phyloP scores from a whole-genome alignment of 2,888 invertebrate species.

The Lithophane semibrunnea region DNA sequence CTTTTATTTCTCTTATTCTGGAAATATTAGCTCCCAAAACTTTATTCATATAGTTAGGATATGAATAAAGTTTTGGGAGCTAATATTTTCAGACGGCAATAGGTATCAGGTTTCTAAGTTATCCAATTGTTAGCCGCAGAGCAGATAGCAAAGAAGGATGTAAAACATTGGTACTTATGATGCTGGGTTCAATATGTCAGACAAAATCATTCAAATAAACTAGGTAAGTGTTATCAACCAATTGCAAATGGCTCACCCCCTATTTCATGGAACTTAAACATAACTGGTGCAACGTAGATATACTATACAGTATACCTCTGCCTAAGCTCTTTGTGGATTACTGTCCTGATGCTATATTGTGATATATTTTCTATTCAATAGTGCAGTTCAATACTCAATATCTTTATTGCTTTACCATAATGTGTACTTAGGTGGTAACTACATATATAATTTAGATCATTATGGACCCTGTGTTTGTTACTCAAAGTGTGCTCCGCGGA shows the following conservation, averaged over 20 bases:
- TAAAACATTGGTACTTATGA: not conserved
- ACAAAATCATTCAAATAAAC: not conserved
- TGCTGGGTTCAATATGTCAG: not conserved
- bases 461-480: no score
- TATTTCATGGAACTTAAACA: not conserved
- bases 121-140: conserved; percentile 27
- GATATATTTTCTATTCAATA: not conserved
- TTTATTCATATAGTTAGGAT: no score
- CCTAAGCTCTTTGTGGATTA: not conserved
- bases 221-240: no score
- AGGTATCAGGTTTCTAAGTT: conserved; percentile 31
- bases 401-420: no score
- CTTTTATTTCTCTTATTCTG: conserved; percentile 31
- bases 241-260: not conserved
- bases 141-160: not conserved
- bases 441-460: no score
- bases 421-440: no score
- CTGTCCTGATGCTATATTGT: not conserved
- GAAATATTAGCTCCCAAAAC: no score
- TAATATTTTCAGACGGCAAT: conserved; percentile 33
- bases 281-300: not conserved
- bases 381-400: no score
- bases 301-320: not conserved
- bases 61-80: conserved; percentile 57
- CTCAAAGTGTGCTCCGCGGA: no score